Evolutionary conservation across 1,140 invertebrate species (phyloP).

Genomic region (Centruroides sculpturatus): DNA sequence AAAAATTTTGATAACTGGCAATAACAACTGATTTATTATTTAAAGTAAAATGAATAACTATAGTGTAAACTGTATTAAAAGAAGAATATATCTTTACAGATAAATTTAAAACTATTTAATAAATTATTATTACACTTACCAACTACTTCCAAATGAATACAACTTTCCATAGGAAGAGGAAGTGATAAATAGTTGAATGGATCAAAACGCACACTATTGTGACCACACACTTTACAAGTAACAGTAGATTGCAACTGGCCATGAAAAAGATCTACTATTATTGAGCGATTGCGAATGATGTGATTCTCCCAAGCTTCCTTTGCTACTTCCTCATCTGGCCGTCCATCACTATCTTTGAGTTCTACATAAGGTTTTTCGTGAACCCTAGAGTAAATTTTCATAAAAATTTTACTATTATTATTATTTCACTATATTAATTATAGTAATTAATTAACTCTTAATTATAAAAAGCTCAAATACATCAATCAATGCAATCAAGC

Average conservation of each 20-base stretch:
- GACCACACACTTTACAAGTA: constrained; percentile 58
- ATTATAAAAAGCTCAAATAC: too few species aligned
- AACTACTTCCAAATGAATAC: constrained; percentile 52
- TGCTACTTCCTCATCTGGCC: constrained; percentile 57
- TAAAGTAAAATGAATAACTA: too few species aligned
- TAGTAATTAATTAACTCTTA: too few species aligned
- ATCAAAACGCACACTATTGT: constrained; percentile 71
- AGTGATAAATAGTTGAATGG: constrained; percentile 75
- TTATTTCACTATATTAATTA: too few species aligned
- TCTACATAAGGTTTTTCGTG: constrained; percentile 50
- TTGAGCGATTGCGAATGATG: constrained; percentile 57
- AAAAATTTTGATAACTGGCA: too few species aligned
- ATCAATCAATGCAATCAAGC: too few species aligned
- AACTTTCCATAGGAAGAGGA: constrained; percentile 66
- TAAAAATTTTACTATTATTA: too few species aligned
- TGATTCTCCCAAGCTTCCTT: constrained; percentile 72
- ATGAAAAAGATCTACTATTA: constrained; percentile 79
- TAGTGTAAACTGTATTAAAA: too few species aligned
- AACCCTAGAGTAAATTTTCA: constrained; percentile 27
- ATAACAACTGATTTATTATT: too few species aligned
- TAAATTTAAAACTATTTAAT: too few species aligned
- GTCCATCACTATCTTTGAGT: constrained; percentile 56
- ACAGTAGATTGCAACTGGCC: constrained; percentile 76
- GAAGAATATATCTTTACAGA: too few species aligned
- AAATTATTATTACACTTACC: constrained; percentile 32